phyloP scores from a whole-genome alignment of 2,113 vertebrate genomes.

The Anguilla rostrata region DNA sequence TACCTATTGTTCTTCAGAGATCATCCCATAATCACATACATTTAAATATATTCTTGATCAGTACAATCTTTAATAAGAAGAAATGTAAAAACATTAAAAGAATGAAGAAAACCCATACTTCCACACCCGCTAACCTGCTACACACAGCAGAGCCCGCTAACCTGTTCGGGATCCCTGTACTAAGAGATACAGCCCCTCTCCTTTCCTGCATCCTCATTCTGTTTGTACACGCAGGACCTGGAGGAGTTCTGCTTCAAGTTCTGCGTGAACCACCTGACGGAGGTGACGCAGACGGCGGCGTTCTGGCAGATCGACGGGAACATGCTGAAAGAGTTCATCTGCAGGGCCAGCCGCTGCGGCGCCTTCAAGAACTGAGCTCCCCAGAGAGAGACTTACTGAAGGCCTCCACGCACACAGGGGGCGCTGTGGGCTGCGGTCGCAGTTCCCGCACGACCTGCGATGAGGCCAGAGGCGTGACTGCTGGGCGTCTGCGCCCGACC shows the following conservation, averaged over 20 bases:
- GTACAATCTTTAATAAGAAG: no score
- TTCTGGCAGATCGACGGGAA: slow-evolving; percentile 96
- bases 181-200: background rate
- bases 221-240: slow-evolving; percentile 78
- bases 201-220: background rate
- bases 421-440: background rate
- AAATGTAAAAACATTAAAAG: no score
- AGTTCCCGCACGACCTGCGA: background rate
- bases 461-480: no score
- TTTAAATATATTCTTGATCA: no score
- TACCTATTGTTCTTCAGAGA: no score
- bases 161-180: background rate
- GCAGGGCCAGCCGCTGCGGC: slow-evolving; percentile 92
- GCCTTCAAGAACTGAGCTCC: slow-evolving; percentile 93
- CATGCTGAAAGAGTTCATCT: slow-evolving; percentile 95
- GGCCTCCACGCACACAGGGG: background rate
- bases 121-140: no score
- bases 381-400: no score
- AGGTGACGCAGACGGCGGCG: slow-evolving; percentile 90
- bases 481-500: no score
- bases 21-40: no score
- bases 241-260: slow-evolving; percentile 99
- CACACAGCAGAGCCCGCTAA: no score
- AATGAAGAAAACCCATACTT: no score
- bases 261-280: slow-evolving; percentile 96